A percentile compares a stretch with the other conserved stretches of the same genome.
Conservation (phyloP, 30 jellyfish, hydroid and myxozoan species). For the Chrysaora quinquecirrha region DNA sequence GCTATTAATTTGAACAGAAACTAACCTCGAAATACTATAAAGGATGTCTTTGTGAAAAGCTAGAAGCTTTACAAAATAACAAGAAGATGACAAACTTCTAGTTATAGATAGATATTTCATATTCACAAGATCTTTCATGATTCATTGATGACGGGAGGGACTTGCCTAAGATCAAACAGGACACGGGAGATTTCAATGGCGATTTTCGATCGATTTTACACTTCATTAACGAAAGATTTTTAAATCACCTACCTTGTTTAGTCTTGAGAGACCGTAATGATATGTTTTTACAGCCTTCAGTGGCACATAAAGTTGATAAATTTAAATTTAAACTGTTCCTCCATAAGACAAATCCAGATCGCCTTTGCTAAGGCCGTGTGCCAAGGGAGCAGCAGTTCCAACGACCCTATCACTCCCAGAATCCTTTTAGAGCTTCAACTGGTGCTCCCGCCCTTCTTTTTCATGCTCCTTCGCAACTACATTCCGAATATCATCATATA, state of each 20-base stretch:
- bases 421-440: constrained; percentile 49
- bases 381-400: constrained; percentile 73
- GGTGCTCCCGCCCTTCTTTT: constrained; percentile 75
- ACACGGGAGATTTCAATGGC: no score
- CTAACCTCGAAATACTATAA: no score
- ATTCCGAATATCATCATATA: no score
- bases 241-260: neutral
- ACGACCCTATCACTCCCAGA: constrained; percentile 59
- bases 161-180: no score
- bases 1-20: no score
- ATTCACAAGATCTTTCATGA: no score
- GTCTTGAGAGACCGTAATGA: neutral
- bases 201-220: no score
- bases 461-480: constrained; percentile 15
- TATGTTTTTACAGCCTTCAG: neutral
- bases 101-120: no score
- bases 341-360: neutral
- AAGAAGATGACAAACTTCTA: no score
- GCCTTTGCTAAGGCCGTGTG: constrained; percentile 4
- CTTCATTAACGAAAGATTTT: neutral
- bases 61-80: no score
- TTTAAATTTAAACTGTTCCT: neutral
- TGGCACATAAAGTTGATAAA: neutral
- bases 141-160: no score
- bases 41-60: no score